phyloP scores from a whole-genome alignment of 2,888 invertebrate genomes.

The Caenorhabditis sp. region DNA sequence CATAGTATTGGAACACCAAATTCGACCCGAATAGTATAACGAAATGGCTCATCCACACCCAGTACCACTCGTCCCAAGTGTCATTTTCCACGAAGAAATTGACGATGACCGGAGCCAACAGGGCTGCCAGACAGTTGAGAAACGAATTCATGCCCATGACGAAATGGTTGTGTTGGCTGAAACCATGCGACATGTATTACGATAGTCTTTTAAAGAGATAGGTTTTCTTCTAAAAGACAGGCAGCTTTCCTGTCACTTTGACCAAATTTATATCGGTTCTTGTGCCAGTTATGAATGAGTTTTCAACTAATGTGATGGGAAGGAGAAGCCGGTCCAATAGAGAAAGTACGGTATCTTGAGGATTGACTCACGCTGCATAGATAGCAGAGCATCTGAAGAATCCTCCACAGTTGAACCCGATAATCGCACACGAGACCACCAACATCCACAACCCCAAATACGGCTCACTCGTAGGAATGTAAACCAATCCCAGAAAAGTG shows the following conservation, averaged over 20 bases:
- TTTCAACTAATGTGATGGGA: too few relatives aligned
- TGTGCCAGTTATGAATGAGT: too few relatives aligned
- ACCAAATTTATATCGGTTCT: too few relatives aligned
- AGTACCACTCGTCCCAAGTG: slow-evolving; percentile 67
- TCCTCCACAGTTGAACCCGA: slow-evolving; percentile 66
- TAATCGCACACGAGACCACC: slow-evolving; percentile 54
- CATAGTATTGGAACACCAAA: slow-evolving; percentile 58
- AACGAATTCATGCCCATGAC: slow-evolving; percentile 69
- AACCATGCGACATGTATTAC: too few relatives aligned
- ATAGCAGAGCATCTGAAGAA: slow-evolving; percentile 63
- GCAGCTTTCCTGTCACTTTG: too few relatives aligned
- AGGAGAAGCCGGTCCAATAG: too few relatives aligned
- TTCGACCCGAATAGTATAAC: slow-evolving; percentile 50
- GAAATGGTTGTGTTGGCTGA: slow-evolving; percentile 67
- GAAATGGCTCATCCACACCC: slow-evolving; percentile 65
- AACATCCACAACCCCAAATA: slow-evolving; percentile 56
- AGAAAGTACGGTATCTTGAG: too few relatives aligned
- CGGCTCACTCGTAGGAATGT: slow-evolving; percentile 53
- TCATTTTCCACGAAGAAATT: slow-evolving; percentile 59
- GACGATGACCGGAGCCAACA: slow-evolving; percentile 63
- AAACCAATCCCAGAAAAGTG: slow-evolving; percentile 58
- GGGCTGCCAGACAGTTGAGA: slow-evolving; percentile 61
- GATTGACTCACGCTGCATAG: slow-evolving; percentile 61
- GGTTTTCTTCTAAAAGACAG: not conserved
- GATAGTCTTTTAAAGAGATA: too few relatives aligned